Evolutionary conservation across 2,888 invertebrate species (phyloP).

Genomic region (Plagodis pulveraria): DNA sequence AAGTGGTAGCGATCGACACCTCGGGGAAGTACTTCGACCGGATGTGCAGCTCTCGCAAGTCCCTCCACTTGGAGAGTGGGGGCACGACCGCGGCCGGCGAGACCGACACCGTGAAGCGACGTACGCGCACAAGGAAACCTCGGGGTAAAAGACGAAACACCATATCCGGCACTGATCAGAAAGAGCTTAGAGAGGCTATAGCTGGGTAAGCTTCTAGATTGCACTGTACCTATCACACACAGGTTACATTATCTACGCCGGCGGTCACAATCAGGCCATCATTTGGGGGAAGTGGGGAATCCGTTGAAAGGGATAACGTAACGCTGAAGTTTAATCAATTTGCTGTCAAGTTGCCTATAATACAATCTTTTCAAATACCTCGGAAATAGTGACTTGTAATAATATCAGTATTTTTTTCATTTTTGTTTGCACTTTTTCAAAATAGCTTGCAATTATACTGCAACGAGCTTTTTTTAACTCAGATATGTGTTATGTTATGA

Average conservation of each 20-base stretch:
- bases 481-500: no score
- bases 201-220: constrained; percentile 90
- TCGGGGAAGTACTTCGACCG: constrained; percentile 95
- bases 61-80: constrained; percentile 86
- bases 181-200: constrained; percentile 94
- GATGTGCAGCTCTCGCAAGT: constrained; percentile 94
- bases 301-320: no score
- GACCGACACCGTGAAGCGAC: constrained; percentile 87
- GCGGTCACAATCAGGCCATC: constrained; percentile 21
- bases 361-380: no score
- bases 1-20: constrained; percentile 95
- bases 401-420: no score
- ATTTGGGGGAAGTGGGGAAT: background rate
- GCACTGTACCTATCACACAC: constrained; percentile 67
- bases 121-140: constrained; percentile 90
- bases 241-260: constrained; percentile 54
- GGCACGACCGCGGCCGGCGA: constrained; percentile 57
- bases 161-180: constrained; percentile 95
- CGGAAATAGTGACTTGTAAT: no score
- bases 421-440: no score
- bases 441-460: no score
- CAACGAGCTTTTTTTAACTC: no score
- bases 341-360: no score
- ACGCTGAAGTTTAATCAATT: no score
- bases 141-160: constrained; percentile 95